Conservation (phyloP, 1,140 invertebrate species). For the Drosophila orena region DNA sequence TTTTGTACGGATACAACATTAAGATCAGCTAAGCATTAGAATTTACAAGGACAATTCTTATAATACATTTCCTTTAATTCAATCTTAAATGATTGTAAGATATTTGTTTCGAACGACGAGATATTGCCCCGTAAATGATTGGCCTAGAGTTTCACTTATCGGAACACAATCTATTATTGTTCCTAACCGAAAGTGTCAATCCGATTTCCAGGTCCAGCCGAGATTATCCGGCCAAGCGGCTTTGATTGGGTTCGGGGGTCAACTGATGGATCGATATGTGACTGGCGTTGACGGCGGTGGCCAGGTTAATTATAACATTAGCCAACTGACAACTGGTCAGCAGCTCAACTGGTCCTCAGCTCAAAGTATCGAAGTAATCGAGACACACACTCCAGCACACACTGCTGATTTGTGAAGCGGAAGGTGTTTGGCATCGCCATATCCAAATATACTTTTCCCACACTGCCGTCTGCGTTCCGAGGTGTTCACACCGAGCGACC, state of each 20-base stretch:
- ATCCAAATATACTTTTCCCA: constrained; percentile 73
- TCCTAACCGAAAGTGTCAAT: constrained; percentile 34
- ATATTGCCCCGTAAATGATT: too few relatives aligned
- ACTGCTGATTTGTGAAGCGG: constrained; percentile 77
- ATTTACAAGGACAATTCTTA: too few relatives aligned
- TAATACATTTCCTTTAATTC: too few relatives aligned
- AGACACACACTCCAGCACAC: constrained; percentile 40
- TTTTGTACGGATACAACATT: too few relatives aligned
- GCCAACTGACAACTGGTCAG: constrained; percentile 53
- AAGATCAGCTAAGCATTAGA: too few relatives aligned
- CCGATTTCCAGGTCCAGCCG: constrained; percentile 14
- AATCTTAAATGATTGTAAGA: too few relatives aligned
- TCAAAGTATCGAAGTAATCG: constrained; percentile 23
- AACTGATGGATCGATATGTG: constrained; percentile 42
- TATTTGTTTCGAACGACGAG: too few relatives aligned
- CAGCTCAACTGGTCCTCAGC: constrained; percentile 39
- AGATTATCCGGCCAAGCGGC: constrained; percentile 26
- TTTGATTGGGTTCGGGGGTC: constrained; percentile 33
- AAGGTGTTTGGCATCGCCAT: constrained; percentile 59
- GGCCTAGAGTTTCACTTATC: constrained; percentile 3
- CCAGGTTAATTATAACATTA: constrained; percentile 80
- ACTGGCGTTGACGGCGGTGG: constrained; percentile 26
- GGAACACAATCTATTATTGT: constrained; percentile 14
- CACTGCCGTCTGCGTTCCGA: constrained; percentile 17
- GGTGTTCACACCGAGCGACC: constrained; percentile 49